These are phyloP conservation scores for Stichopus chloronotus DNA, from an alignment of 35 echinoderm and acorn worm species.

Conservation along the genomic window DNA sequence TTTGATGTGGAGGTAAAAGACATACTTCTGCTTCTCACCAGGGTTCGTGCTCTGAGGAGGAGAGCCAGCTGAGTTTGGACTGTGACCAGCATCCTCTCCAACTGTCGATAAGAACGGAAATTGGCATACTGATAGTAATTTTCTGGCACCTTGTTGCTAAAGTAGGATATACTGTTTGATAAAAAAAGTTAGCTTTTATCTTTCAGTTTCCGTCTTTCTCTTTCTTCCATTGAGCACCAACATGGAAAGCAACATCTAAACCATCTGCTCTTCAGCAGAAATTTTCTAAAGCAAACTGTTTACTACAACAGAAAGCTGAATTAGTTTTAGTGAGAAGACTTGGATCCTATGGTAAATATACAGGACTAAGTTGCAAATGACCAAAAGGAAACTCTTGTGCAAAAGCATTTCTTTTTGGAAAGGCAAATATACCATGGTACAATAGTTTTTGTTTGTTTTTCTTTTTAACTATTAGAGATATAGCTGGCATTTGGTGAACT, in stretches of 20 bases:
- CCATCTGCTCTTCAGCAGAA: no score
- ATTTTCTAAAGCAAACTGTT: no score
- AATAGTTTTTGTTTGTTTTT: background rate
- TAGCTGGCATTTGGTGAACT: no score
- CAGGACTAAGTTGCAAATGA: no score
- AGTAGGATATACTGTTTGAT: background rate
- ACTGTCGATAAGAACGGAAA: conserved; percentile 11
- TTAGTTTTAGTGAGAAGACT: no score
- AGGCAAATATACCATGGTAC: background rate
- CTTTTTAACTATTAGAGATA: no score
- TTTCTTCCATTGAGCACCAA: no score
- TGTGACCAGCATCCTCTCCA: conserved; percentile 49
- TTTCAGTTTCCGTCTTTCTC: no score
- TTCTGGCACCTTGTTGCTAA: background rate
- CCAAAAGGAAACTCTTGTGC: background rate
- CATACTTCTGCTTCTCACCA: conserved; percentile 89
- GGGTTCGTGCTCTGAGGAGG: conserved; percentile 39
- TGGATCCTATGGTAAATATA: no score
- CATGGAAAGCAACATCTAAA: no score
- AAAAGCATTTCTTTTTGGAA: background rate
- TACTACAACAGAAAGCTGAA: no score
- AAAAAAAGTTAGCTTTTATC: no score
- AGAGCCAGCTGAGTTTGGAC: conserved; percentile 53
- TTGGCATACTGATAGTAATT: background rate
- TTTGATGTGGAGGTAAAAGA: conserved; percentile 97